A percentile compares a stretch with the other conserved stretches of the same genome.
Conservation (phyloP, 2,113 vertebrate genomes). For the Esox niger region DNA sequence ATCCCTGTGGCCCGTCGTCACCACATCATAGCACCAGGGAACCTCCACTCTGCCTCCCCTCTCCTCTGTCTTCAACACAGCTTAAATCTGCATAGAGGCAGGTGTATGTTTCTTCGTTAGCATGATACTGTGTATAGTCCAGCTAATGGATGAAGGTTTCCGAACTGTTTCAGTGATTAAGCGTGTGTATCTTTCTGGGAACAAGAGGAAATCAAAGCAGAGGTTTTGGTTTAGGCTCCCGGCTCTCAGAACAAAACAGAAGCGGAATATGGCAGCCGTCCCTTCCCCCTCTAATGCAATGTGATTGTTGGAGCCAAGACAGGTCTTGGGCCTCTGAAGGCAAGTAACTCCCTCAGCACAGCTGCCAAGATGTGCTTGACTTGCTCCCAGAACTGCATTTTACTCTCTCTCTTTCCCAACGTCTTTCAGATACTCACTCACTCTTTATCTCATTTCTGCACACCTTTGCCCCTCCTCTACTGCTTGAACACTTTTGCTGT, state of each 20-base stretch:
- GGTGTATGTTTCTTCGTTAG: constrained; percentile 2
- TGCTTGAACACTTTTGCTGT: constrained; percentile 14
- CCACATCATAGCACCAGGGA: constrained; percentile 9
- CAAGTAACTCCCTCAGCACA: constrained; percentile 33
- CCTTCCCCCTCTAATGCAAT: constrained; percentile 31
- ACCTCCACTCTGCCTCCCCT: neutral
- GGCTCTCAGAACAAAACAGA: neutral
- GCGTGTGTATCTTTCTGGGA: constrained; percentile 2
- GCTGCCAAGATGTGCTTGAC: constrained; percentile 40
- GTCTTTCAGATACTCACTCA: constrained; percentile 4
- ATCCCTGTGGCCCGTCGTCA: constrained; percentile 28
- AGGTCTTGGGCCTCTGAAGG: constrained; percentile 49
- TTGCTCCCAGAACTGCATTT: constrained; percentile 42
- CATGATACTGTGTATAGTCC: constrained; percentile 1
- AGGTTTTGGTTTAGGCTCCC: constrained; percentile 7
- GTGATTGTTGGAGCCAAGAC: constrained; percentile 42
- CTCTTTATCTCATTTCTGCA: constrained; percentile 17
- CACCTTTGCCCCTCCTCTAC: constrained; percentile 15
- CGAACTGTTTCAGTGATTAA: constrained; percentile 32
- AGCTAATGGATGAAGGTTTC: constrained; percentile 11
- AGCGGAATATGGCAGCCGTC: constrained; percentile 24
- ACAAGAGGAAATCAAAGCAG: constrained; percentile 38
- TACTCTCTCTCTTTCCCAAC: constrained; percentile 24
- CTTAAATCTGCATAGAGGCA: constrained; percentile 9
- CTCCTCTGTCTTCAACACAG: neutral